Base-by-base conservation (phyloP, 2,888 invertebrate genomes). In the Eupeodes latifasciatus region DNA sequence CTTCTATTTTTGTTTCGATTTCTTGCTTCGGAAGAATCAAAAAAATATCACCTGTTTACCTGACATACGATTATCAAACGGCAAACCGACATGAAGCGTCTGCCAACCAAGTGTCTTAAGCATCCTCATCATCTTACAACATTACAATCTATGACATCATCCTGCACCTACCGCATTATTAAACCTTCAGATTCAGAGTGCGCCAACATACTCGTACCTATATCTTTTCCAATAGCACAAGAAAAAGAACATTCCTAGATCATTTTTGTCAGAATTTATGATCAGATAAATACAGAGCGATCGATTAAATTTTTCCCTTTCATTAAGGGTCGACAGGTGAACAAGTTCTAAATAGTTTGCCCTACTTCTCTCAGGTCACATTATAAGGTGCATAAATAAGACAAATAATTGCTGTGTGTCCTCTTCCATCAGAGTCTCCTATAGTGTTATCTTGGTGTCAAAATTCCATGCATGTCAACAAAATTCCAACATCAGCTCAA, bases 211-310 rank as follows among this genome's bases (percentile, higher is more conserved):
- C 16, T 3, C 53, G 75, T 71, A 11, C 16, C 4, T 40, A 27
- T 40, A 27, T 6, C 57, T 78, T 59, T 19, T 49, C 36, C n/a
- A 40, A 72, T 53, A 62, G 67, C 66, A 69, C 19, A 14, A 40
- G 40, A 27, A 47, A 72, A 55, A 36, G 67, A 59, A 67, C 74
- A 49, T 61, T 75, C 55, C 49, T 34, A 72, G 80, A 87, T 74
- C 80, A 76, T 75, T 84, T 83, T 76, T 86, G 64, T 72, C 64
- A 16, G 66, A 79, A 88, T 88, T 85, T 88, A 85, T 85, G 81
- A 85, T 88, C 88, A 88, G 88, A 88, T 88, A 88, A 88, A 88
- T 81, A 49, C 85, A 85, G 88, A 66, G 59, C 85, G 85, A 85
- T 77, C 84, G 85, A 77, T 84, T 78, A 88, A 77, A 81, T 77